These are phyloP conservation scores for Sminthopsis crassicaudata DNA, from an alignment of 2,113 vertebrate species.

Conservation along the genomic window DNA sequence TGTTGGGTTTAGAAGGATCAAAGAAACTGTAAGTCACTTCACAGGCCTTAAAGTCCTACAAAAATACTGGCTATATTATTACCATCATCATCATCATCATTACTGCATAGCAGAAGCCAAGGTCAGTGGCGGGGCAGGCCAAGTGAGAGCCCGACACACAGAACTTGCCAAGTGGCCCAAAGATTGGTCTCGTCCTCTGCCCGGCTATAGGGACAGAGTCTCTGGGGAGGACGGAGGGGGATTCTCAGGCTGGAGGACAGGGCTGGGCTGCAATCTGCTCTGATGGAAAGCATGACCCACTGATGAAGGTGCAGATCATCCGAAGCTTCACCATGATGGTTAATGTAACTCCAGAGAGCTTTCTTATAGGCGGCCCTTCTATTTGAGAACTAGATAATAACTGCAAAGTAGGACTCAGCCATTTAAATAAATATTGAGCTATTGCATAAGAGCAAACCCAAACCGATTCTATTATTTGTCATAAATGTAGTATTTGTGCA, in stretches of 20 bases:
- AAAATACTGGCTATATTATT: not conserved
- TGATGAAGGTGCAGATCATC: not conserved
- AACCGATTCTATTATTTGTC: not conserved
- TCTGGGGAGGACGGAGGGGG: not conserved
- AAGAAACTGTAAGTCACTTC: not conserved
- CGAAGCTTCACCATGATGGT: not conserved
- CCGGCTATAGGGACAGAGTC: not conserved
- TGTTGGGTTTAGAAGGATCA: not conserved
- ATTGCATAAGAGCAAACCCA: not conserved
- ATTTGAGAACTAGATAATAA: not conserved
- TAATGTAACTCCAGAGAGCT: not conserved
- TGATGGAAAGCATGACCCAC: not conserved
- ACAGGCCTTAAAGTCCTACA: not conserved
- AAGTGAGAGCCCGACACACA: not conserved
- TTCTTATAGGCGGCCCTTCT: not conserved
- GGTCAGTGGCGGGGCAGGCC: not conserved
- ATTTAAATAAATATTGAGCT: not conserved
- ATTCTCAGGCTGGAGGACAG: not conserved
- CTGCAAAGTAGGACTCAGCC: not conserved
- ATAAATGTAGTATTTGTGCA: not conserved
- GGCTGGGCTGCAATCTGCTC: not conserved
- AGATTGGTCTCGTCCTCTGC: not conserved
- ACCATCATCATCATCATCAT: not conserved
- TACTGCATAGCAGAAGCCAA: not conserved
- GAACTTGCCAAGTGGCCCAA: rapidly evolving